Percentiles rank a stretch among this genome's conserved stretches.
Conservation (phyloP, 2,888 invertebrate genomes). For the Tenodera sinensis region DNA sequence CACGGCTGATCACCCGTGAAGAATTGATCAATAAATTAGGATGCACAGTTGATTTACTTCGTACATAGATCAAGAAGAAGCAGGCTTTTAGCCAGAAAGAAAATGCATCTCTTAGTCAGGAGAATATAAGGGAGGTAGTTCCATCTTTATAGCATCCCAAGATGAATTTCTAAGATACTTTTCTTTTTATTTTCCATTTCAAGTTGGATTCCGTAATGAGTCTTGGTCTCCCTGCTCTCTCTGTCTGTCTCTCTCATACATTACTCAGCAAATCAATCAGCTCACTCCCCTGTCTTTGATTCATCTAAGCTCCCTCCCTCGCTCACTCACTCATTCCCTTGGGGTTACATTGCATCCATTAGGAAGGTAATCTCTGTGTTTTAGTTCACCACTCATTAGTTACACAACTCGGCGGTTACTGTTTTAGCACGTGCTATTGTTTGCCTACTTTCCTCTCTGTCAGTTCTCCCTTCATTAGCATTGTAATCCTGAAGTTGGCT, state of each 20-base stretch:
- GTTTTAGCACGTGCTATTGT: neutral
- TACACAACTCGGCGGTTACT: neutral
- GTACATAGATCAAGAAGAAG: too few relatives aligned
- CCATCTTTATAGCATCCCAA: neutral
- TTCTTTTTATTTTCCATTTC: neutral
- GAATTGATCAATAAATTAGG: too few relatives aligned
- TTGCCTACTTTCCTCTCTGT: neutral
- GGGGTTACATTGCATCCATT: neutral
- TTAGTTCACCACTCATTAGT: neutral
- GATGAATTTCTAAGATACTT: neutral
- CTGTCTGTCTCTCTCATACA: too few relatives aligned
- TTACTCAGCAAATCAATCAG: neutral
- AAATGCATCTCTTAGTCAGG: too few relatives aligned
- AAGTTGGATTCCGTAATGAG: neutral
- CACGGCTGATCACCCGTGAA: too few relatives aligned
- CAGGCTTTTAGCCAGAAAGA: too few relatives aligned
- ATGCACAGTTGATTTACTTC: too few relatives aligned
- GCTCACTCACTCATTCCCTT: neutral
- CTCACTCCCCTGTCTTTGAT: neutral
- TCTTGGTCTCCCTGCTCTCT: neutral
- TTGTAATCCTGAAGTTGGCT: too few relatives aligned
- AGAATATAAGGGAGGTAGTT: neutral
- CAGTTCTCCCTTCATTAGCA: too few relatives aligned
- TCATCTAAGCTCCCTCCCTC: neutral
- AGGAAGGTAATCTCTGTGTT: neutral